phyloP scores from a whole-genome alignment of 2,113 vertebrate genomes.

The Nycticebus coucang region DNA sequence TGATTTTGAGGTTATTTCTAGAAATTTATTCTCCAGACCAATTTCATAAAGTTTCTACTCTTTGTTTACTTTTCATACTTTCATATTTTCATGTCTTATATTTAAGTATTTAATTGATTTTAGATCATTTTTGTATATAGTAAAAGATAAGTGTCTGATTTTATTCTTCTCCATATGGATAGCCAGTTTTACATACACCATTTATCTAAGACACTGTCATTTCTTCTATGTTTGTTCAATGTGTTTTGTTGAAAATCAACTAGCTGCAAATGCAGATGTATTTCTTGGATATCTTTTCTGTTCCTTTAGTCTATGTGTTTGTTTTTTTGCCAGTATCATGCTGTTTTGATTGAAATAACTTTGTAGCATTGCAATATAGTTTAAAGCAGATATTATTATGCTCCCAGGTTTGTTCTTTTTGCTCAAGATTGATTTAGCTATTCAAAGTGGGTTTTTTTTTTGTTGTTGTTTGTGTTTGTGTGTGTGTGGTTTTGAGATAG shows the following conservation, averaged over 20 bases:
- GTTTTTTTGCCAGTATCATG: not conserved
- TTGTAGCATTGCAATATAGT: not conserved
- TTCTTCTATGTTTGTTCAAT: not conserved
- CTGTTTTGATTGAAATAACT: not conserved
- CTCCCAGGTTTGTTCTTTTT: not conserved
- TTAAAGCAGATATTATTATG: not conserved
- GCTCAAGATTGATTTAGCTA: not conserved
- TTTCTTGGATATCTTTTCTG: not conserved
- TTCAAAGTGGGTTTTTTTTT: not conserved
- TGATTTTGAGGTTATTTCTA: not conserved
- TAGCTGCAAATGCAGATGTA: too few relatives aligned
- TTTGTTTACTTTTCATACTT: not conserved
- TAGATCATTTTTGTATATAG: not conserved
- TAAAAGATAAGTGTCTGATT: not conserved
- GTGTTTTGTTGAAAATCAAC: too few relatives aligned
- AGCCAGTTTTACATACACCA: not conserved
- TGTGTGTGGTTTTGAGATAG: too few relatives aligned
- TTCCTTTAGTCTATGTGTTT: not conserved
- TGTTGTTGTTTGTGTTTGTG: too few relatives aligned
- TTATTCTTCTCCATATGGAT: not conserved
- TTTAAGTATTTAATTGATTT: not conserved
- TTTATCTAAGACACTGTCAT: not conserved
- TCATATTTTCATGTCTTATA: not conserved
- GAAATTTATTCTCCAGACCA: not conserved
- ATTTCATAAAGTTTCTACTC: not conserved